Evolutionary conservation across 2,113 vertebrate species (phyloP).

Genomic region (Baryphthengus martii): DNA sequence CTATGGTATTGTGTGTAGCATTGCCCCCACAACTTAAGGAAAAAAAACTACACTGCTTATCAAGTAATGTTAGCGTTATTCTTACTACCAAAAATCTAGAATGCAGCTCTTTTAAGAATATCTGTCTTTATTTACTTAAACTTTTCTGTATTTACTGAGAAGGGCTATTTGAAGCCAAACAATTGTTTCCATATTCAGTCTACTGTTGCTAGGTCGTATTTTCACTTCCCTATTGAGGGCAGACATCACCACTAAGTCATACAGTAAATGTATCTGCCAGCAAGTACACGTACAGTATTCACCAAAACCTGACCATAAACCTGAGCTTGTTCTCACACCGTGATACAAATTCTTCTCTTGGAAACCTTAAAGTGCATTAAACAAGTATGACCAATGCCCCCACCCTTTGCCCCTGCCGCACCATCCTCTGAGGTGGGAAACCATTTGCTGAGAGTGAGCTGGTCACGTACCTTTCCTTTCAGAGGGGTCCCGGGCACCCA

Average conservation of each 20-base stretch:
- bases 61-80: background rate
- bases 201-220: background rate
- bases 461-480: rapidly evolving
- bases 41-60: background rate
- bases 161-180: background rate
- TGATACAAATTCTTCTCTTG: background rate
- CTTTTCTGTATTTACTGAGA: background rate
- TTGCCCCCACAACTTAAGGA: background rate
- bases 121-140: background rate
- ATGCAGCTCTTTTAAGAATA: background rate
- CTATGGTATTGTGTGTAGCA: background rate
- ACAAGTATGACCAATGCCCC: background rate
- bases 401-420: rapidly evolving
- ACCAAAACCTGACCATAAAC: background rate
- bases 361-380: background rate
- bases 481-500: rapidly evolving
- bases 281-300: rapidly evolving
- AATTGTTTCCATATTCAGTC: background rate
- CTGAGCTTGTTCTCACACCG: background rate
- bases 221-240: background rate
- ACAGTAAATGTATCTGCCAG: background rate
- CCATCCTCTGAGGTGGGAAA: no score
- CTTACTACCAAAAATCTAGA: background rate
- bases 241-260: background rate
- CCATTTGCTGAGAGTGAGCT: background rate